Evolutionary conservation across 2,888 invertebrate genomes (phyloP).

Genomic region (Fragum fragum): DNA sequence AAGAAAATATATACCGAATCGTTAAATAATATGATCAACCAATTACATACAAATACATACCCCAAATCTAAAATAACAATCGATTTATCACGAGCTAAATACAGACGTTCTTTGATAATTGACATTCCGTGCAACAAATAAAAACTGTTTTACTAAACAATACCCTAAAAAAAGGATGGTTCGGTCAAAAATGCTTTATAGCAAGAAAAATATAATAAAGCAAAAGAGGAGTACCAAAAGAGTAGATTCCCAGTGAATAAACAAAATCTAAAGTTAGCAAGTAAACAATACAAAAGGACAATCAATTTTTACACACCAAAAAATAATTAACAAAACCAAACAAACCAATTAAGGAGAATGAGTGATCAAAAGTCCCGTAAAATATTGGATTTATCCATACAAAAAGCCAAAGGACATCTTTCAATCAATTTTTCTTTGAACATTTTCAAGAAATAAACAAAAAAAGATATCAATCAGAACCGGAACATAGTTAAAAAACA

Average conservation of each 20-base stretch:
- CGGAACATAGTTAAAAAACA: not conserved
- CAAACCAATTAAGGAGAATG: conserved; percentile 10
- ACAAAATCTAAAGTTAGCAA: conserved; percentile 10
- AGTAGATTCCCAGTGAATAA: not conserved
- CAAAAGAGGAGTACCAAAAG: conserved; percentile 16
- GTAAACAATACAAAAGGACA: conserved; percentile 18
- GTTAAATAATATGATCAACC: not conserved
- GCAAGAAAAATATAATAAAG: conserved; percentile 22
- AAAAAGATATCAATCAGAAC: not conserved
- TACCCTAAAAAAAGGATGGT: conserved; percentile 21
- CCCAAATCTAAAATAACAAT: conserved; percentile 1
- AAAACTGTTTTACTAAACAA: not conserved
- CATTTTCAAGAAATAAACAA: conserved; percentile 19
- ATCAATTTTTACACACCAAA: conserved; percentile 18
- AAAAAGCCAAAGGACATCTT: not conserved
- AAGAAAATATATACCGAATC: not conserved
- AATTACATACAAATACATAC: not conserved
- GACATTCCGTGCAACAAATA: too few species aligned
- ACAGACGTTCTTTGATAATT: not conserved
- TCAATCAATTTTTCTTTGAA: conserved; percentile 8
- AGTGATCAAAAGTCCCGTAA: not conserved
- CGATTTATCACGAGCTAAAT: conserved; percentile 4
- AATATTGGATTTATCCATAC: conserved; percentile 14
- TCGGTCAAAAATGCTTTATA: conserved; percentile 30
- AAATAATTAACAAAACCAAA: not conserved